Evolutionary conservation across 1,140 invertebrate genomes (phyloP).

Genomic region (Zaprionus camerounensis): DNA sequence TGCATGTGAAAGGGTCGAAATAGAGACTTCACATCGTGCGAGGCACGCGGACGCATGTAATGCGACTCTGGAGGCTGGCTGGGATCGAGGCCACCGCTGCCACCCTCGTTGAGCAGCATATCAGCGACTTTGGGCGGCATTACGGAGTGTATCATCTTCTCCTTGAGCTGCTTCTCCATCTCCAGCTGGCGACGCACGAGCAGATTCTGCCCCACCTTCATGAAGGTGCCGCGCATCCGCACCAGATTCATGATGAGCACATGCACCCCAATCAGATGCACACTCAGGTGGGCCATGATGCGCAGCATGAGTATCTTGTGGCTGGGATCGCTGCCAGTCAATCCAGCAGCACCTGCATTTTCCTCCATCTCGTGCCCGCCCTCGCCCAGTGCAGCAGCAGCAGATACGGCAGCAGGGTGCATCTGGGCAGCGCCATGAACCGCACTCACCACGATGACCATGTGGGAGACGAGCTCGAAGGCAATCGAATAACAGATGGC

Average conservation of each 20-base stretch:
- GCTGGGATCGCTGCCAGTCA: constrained; percentile 83
- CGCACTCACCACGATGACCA: constrained; percentile 84
- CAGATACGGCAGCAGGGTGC: neutral
- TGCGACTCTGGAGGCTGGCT: constrained; percentile 65
- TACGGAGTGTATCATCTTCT: constrained; percentile 98
- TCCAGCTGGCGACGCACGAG: constrained; percentile 94
- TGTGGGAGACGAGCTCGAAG: constrained; percentile 89
- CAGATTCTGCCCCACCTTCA: constrained; percentile 97
- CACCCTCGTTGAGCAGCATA: constrained; percentile 92
- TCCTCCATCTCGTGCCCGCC: neutral
- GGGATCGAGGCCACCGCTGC: constrained; percentile 84
- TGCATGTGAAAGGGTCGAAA: constrained; percentile 96
- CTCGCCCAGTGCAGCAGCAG: neutral
- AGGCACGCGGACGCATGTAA: constrained; percentile 85
- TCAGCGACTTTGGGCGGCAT: constrained; percentile 97
- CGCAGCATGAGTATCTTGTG: constrained; percentile 88
- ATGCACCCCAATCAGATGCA: constrained; percentile 96
- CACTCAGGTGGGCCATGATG: constrained; percentile 93
- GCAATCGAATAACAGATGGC: constrained; percentile 91
- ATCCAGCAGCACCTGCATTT: neutral
- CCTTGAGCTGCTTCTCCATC: constrained; percentile 96
- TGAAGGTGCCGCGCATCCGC: constrained; percentile 96
- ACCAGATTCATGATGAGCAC: constrained; percentile 96
- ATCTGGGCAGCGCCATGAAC: constrained; percentile 82
- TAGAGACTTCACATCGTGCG: constrained; percentile 91